Evolutionary conservation across 2,113 vertebrate genomes (phyloP).

Genomic region (Phasianus colchicus): DNA sequence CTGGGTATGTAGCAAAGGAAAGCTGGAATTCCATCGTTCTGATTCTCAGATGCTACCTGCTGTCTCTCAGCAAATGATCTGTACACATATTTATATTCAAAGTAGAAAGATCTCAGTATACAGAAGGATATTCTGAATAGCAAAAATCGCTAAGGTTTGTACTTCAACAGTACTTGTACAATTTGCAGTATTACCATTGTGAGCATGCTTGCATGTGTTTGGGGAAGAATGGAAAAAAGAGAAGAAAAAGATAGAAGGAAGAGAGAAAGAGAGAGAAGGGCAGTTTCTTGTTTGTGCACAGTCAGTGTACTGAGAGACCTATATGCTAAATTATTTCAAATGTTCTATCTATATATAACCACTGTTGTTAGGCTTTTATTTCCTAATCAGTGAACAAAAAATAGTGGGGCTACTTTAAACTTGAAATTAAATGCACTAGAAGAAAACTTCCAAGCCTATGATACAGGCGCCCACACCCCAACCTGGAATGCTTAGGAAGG

Average conservation of each 20-base stretch:
- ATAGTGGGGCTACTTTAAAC: background rate
- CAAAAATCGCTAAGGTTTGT: background rate
- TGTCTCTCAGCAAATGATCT: background rate
- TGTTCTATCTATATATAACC: background rate
- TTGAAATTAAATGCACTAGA: background rate
- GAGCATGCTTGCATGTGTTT: accelerated
- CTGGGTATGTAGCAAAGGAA: background rate
- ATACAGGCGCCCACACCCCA: background rate
- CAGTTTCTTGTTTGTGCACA: background rate
- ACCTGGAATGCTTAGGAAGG: background rate
- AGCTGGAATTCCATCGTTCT: background rate
- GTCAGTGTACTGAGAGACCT: no score
- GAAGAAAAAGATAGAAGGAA: background rate
- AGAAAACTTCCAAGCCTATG: background rate
- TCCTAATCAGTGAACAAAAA: background rate
- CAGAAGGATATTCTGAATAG: background rate
- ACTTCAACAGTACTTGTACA: background rate
- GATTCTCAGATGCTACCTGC: background rate
- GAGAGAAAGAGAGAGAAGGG: background rate
- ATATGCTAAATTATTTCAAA: background rate
- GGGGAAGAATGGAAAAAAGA: background rate
- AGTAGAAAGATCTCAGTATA: background rate
- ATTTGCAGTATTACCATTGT: background rate
- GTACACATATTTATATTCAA: background rate
- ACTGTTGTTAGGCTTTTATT: background rate